These are phyloP conservation scores for Bradypodion pumilum DNA, from an alignment of 2,797 vertebrate genomes.

Conservation along the genomic window DNA sequence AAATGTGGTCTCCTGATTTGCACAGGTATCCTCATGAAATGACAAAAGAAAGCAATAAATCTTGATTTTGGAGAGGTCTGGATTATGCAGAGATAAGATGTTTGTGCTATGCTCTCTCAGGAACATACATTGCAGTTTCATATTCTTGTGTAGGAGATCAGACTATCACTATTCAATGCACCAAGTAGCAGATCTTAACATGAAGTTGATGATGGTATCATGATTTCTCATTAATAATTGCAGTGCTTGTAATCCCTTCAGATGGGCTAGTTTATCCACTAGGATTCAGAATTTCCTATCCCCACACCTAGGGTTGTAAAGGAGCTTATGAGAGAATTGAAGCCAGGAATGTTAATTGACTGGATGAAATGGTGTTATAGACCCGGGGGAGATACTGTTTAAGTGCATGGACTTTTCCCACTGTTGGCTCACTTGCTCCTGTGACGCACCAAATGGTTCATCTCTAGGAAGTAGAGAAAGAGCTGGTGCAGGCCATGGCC, in stretches of 20 bases:
- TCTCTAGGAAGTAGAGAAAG: no score
- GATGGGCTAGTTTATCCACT: slow-evolving; percentile 7
- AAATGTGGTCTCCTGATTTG: background rate
- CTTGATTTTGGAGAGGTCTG: background rate
- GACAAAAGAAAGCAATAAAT: background rate
- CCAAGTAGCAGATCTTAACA: slow-evolving; percentile 17
- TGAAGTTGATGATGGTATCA: background rate
- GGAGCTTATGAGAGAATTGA: background rate
- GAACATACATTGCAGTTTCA: background rate
- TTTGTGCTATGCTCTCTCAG: background rate
- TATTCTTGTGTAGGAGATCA: background rate
- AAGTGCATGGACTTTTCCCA: background rate
- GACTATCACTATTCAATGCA: background rate
- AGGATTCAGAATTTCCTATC: background rate
- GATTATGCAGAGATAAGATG: background rate
- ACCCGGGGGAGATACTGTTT: background rate
- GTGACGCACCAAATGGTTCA: background rate
- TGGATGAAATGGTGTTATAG: background rate
- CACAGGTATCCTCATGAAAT: background rate
- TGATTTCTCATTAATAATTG: slow-evolving; percentile 20
- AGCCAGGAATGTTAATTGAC: slow-evolving; percentile 5
- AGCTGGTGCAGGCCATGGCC: background rate
- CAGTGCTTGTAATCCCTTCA: slow-evolving; percentile 17
- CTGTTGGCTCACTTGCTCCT: background rate
- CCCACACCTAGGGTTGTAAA: background rate